These are phyloP conservation scores for Sebastes hubbsi DNA, from an alignment of 2,797 vertebrate genomes.

Conservation along the genomic window DNA sequence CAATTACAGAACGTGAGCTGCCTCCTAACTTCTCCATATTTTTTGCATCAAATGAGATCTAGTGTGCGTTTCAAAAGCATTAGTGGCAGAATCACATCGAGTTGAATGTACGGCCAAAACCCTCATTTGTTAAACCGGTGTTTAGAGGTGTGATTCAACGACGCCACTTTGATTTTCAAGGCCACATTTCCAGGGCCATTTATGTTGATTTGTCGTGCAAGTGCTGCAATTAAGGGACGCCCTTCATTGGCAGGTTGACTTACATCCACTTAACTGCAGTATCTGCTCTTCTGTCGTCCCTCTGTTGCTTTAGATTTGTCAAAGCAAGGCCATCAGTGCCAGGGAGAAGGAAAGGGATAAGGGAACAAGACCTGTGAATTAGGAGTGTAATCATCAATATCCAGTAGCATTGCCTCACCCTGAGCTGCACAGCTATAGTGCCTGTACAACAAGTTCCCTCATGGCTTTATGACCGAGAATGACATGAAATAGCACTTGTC, in stretches of 20 bases:
- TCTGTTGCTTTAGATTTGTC: constrained; percentile 78
- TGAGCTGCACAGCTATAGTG: neutral
- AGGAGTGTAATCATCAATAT: constrained; percentile 77
- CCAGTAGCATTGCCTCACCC: constrained; percentile 51
- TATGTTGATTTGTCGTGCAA: constrained; percentile 82
- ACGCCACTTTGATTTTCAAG: constrained; percentile 63
- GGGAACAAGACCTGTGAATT: constrained; percentile 66
- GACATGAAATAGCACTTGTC: neutral
- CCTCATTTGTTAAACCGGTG: constrained; percentile 61
- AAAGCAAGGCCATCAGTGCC: constrained; percentile 71
- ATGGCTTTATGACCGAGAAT: constrained; percentile 15
- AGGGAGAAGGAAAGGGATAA: constrained; percentile 58
- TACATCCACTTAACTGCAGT: constrained; percentile 80
- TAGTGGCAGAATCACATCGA: constrained; percentile 4
- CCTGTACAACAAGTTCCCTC: neutral
- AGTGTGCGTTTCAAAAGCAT: neutral
- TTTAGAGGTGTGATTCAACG: constrained; percentile 67
- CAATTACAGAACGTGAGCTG: constrained; percentile 22
- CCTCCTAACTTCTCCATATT: neutral
- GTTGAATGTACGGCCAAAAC: constrained; percentile 33
- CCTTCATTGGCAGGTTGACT: constrained; percentile 84
- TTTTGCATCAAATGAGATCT: constrained; percentile 25
- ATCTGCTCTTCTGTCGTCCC: constrained; percentile 74
- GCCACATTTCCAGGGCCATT: constrained; percentile 74
- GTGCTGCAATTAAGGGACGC: constrained; percentile 77